Percentiles rank a stretch among this genome's conserved stretches.
Conservation (phyloP, 2,797 vertebrate species). For the Danio kyathit region DNA sequence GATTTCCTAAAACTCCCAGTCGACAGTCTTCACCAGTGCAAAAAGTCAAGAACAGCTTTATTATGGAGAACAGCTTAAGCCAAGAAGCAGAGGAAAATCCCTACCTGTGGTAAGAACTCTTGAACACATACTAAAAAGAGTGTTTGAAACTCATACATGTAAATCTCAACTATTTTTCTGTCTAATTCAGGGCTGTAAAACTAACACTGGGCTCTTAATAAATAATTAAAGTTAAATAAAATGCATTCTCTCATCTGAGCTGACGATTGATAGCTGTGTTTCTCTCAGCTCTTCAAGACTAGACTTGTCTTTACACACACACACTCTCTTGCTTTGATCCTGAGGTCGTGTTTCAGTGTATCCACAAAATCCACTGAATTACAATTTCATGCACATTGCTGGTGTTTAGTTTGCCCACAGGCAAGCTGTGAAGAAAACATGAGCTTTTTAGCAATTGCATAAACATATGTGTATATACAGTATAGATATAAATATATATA, state of each 20-base stretch:
- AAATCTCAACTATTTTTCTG: background rate
- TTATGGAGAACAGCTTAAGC: slow-evolving; percentile 63
- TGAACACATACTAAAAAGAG: background rate
- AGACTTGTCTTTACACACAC: slow-evolving; percentile 50
- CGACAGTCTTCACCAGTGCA: background rate
- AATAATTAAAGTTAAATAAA: background rate
- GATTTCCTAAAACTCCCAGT: slow-evolving; percentile 2
- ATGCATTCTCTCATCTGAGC: background rate
- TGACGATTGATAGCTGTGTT: slow-evolving; percentile 22
- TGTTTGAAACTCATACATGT: background rate
- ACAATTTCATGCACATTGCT: background rate
- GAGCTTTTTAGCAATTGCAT: background rate
- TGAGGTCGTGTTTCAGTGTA: slow-evolving; percentile 16
- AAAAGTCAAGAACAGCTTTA: background rate
- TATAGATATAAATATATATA: no score
- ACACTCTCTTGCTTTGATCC: slow-evolving; percentile 6
- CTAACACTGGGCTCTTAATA: background rate
- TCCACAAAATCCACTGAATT: slow-evolving; percentile 1
- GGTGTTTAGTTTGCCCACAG: background rate
- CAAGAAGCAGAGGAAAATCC: slow-evolving; percentile 66
- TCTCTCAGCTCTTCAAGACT: slow-evolving; percentile 48
- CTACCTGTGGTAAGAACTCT: slow-evolving; percentile 66
- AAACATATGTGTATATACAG: background rate
- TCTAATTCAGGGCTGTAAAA: background rate
- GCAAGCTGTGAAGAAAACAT: background rate